phyloP scores from a whole-genome alignment of 2,797 vertebrate species.

The Vireo griseus region DNA sequence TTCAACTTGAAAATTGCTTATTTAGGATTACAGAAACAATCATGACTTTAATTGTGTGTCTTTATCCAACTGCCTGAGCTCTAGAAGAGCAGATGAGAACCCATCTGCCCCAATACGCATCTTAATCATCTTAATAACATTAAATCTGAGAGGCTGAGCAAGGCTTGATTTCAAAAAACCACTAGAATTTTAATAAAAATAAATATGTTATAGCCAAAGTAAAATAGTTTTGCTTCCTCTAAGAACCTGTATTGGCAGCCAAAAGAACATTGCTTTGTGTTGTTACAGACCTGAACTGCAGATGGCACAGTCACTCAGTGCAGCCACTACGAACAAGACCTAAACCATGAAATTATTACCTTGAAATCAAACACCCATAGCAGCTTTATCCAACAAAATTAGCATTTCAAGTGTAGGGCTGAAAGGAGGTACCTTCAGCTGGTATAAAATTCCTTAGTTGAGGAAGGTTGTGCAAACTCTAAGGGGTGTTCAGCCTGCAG shows the following conservation, averaged over 20 bases:
- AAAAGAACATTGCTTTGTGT: background rate
- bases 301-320: background rate
- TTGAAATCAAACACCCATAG: background rate
- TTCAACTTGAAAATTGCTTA: background rate
- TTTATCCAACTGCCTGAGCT: background rate
- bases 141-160: background rate
- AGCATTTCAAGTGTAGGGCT: background rate
- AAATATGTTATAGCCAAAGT: background rate
- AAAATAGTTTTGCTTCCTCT: background rate
- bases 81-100: background rate
- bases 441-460: background rate
- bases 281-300: background rate
- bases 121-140: background rate
- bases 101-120: background rate
- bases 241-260: background rate
- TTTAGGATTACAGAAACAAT: background rate
- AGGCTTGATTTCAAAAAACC: background rate
- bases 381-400: background rate
- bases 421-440: background rate
- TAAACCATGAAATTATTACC: background rate
- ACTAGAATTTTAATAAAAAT: background rate
- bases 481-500: background rate
- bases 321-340: fast-evolving
- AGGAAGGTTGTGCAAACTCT: background rate
- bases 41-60: background rate